phyloP scores from a whole-genome alignment of 2,113 vertebrate species.

The Orcinus orca region DNA sequence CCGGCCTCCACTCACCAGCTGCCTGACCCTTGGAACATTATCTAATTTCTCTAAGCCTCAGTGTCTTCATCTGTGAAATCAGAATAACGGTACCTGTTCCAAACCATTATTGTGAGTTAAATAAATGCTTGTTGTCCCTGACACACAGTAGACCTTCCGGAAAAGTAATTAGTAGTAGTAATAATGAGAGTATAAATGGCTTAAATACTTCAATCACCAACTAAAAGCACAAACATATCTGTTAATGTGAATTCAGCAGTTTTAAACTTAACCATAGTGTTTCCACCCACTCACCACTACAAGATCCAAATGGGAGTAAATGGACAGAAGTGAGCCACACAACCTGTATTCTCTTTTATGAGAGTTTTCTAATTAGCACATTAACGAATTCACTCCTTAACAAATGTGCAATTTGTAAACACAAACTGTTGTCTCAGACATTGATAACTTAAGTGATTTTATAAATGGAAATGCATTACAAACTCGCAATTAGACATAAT shows the following conservation, averaged over 20 bases:
- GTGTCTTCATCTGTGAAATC: not conserved
- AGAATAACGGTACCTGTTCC: not conserved
- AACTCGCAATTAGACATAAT: slow-evolving; percentile 40
- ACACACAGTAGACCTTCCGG: not conserved
- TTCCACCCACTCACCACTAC: not conserved
- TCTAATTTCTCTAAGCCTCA: not conserved
- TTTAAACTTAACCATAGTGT: not conserved
- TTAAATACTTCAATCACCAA: not conserved
- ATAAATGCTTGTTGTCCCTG: not conserved
- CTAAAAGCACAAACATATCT: not conserved
- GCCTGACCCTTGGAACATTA: not conserved
- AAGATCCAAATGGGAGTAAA: not conserved
- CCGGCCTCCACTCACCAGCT: not conserved
- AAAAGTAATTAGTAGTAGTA: not conserved
- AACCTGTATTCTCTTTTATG: not conserved
- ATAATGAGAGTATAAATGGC: not conserved
- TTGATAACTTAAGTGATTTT: slow-evolving; percentile 49
- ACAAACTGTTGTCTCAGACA: slow-evolving; percentile 37
- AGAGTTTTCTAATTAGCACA: slow-evolving; percentile 45
- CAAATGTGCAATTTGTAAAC: slow-evolving; percentile 56
- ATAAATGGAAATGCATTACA: slow-evolving; percentile 33
- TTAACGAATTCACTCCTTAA: slow-evolving; percentile 45
- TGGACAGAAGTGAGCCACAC: not conserved
- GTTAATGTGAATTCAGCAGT: not conserved
- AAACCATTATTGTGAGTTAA: not conserved